These are phyloP conservation scores for Furcifer pardalis DNA, from an alignment of 2,797 vertebrate species.

Conservation along the genomic window DNA sequence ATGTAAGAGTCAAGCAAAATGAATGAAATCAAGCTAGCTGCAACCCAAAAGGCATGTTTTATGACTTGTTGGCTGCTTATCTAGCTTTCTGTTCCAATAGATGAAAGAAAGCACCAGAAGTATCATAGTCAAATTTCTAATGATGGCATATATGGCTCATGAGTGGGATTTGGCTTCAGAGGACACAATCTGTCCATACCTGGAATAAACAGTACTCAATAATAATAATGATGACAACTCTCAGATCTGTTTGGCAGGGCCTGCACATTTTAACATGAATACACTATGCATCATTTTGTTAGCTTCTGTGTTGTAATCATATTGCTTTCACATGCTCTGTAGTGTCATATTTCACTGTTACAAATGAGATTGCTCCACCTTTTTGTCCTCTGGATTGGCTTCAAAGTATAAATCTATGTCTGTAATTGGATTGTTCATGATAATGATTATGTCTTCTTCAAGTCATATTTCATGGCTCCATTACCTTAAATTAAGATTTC, in stretches of 20 bases:
- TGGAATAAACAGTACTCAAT: neutral
- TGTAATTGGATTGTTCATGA: constrained; percentile 11
- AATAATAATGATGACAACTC: neutral
- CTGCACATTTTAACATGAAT: neutral
- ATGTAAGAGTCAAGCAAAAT: neutral
- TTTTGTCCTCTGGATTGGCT: neutral
- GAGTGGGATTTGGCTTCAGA: neutral
- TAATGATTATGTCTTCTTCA: constrained; percentile 8
- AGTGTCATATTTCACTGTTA: constrained; percentile 13
- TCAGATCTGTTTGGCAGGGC: neutral
- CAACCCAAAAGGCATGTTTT: neutral
- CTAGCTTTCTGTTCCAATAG: neutral
- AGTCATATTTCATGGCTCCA: neutral
- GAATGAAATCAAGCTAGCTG: neutral
- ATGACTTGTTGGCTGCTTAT: neutral
- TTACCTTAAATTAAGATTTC: neutral
- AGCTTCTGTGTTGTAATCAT: neutral
- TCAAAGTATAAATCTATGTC: constrained; percentile 14
- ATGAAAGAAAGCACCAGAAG: neutral
- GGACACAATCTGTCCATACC: neutral
- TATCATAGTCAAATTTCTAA: neutral
- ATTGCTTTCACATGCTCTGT: neutral
- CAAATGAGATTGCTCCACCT: neutral
- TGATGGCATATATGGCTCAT: neutral
- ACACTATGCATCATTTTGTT: neutral